A percentile compares a stretch with the other conserved stretches of the same genome.
Conservation (phyloP, 1,140 invertebrate genomes). For the Lithobius niger region DNA sequence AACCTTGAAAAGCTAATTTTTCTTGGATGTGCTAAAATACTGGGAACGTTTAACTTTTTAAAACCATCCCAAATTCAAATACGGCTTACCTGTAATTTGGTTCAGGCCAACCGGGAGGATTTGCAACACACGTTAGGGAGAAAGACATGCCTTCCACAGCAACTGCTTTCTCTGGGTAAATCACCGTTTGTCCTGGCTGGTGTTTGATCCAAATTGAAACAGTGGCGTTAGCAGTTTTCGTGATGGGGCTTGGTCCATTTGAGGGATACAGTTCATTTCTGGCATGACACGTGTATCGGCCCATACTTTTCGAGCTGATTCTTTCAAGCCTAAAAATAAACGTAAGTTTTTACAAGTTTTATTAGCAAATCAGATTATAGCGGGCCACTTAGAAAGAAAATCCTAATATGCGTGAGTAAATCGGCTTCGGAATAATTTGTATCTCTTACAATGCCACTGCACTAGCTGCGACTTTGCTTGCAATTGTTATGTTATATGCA, state of each 20-base stretch:
- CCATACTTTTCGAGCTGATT: slow-evolving; percentile 64
- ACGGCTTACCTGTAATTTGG: slow-evolving; percentile 48
- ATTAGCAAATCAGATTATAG: too few relatives aligned
- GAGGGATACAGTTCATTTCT: slow-evolving; percentile 60
- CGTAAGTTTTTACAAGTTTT: too few relatives aligned
- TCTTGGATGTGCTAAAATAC: too few relatives aligned
- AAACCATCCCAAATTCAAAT: neutral
- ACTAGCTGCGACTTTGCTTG: too few relatives aligned
- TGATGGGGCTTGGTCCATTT: slow-evolving; percentile 40
- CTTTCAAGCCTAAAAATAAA: slow-evolving; percentile 37
- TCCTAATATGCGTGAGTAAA: neutral
- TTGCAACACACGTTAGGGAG: slow-evolving; percentile 69
- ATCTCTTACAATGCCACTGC: too few relatives aligned
- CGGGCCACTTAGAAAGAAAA: too few relatives aligned
- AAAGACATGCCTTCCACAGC: slow-evolving; percentile 69
- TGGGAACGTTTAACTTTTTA: too few relatives aligned
- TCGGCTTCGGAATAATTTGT: too few relatives aligned
- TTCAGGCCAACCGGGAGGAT: slow-evolving; percentile 73
- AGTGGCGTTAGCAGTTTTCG: slow-evolving; percentile 54
- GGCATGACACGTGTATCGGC: slow-evolving; percentile 72
- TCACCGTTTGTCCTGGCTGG: slow-evolving; percentile 65
- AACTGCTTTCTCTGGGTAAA: slow-evolving; percentile 66
- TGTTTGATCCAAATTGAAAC: slow-evolving; percentile 72
- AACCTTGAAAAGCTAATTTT: too few relatives aligned
- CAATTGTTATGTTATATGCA: too few relatives aligned